Base-by-base conservation (phyloP, 2,113 vertebrate species). In the Puma concolor region DNA sequence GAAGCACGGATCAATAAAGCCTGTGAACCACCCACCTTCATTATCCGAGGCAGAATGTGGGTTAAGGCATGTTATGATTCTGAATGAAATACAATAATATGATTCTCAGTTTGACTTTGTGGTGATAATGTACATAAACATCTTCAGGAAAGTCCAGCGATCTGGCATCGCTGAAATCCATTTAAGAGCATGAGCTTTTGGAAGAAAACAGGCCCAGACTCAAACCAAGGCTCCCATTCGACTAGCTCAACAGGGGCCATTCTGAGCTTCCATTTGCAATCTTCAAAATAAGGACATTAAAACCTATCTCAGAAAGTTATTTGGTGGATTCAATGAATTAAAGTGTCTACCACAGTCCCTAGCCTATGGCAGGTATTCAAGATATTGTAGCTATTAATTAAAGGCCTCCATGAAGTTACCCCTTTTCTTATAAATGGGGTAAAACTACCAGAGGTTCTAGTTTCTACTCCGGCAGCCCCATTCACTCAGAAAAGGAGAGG, bases 41-140 rank as follows among this genome's bases (percentile, higher is more conserved):
- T 63, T 54, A 93, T 23, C 14, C 23, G 38, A 81, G 71, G 71
- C 57, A 84, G 85, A 90, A 60, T 88, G 80, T 77, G 41, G 63
- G 94, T 92, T 79, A 96, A 67, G 72, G 71, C 77, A 48, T 19
- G 12, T 83, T 41, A 48, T 64, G 60, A 96, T 69, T 79, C 84
- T 92, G 71, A 91, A 81, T 63, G 91, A 92, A 96, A 88, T 21
- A 54, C 4, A 88, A 85, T 50, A 60, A 44, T 16, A 71, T 17
- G 52, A 92, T 44, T 63, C 84, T 95, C 67, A 36, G 17, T 16
- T 80, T 90, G 88, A 88, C 13, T 72, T 44, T n/a, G 57, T 17
- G 64, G 38, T 5, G 31, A 80, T 38, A 33, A 76, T 4, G 25
- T 23, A 38, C 33, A 80, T 14, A 72, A 48, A 86, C 38, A 66